Evolutionary conservation across 2,888 invertebrate species (phyloP), one percentile per base, ranked within the genome.

Genomic region (Andricus quercusramuli): DNA sequence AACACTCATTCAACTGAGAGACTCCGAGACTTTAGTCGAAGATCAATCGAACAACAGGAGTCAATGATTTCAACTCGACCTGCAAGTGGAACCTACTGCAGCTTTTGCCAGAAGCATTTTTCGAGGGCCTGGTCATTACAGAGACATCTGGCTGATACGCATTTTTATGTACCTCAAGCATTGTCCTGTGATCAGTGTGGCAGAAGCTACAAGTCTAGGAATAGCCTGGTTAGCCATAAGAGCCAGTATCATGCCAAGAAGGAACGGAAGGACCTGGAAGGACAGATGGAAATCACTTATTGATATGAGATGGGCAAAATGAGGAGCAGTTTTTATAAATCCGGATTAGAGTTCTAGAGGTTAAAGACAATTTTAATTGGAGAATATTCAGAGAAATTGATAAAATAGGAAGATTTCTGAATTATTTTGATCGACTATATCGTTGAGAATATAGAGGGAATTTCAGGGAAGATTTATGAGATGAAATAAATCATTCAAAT

Each of bases 51-150:
- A 79, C 83, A 86, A 15, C 84, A 83, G 67, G 87, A 86, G 9
- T 62, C 56, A 56, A 74, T n/a, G 32, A 74, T 20, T 56, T 74
- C 74, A 47, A 47, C 68, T n/a, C 80, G 83, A 4, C 2, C 77
- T 0, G 32, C 84, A 56, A 88, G 85, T 83, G 90, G 88, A 41
- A 90, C 90, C 67, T 93, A 91, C 85, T 93, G 93, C 86, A 91
- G 90, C 83, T 91, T 93, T 84, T 94, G 93, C 85, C 90, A 91
- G 83, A 94, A 94, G 89, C 93, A 92, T 79, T 94, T 94, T 88
- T 93, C 94, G 25, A 91, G 94, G 67, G 93, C 93, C 41, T 94
- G 94, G 94, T 94, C 93, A 65, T 90, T 94, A 15, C 93, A 94
- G 88, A 93, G 93, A 83, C 94, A 94, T 86, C 90, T 94, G 89